Evolutionary conservation across 2,113 vertebrate genomes (phyloP), one percentile per base, ranked within the genome.

Genomic region (Bubo bubo): DNA sequence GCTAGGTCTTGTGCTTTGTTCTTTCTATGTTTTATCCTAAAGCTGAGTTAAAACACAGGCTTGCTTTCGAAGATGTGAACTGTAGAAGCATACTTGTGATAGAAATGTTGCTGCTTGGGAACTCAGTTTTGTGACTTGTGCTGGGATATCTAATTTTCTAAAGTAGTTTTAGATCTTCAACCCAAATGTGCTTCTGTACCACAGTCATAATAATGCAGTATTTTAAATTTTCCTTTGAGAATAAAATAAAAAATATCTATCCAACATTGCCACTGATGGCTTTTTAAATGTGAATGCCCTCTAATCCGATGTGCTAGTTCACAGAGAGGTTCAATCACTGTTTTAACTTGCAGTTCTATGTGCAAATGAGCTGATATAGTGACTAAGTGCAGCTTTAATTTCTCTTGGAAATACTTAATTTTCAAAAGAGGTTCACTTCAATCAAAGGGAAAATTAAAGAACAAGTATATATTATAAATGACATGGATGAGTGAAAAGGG

Each of bases 361-460:
- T 91, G 71, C 86, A 96, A 88, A 76, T 52, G 58, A 80, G 21
- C 67, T 91, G 49, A 88, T 94, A 37, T 1, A 41, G 28, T 72
- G 37, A 63, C 35, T 84, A 72, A 73, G 23, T 88, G 49, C 39
- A 96, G 35, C 8, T 79, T 95, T 97, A 96, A 82, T 87, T 92
- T 74, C 50, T 50, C 70, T 76, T 94, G 53, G 58, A 64, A 88
- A 63, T 88, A 50, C 30, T 86, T 93, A 71, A 89, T 83, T 83
- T 56, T 82, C 0, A 0, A 66, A 84, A 92, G 49, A 72, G 43
- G 5, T 74, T 80, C 14, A 32, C 24, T 70, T 88, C 32, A 63
- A 17, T 86, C 55, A 64, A 77, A 73, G 18, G 19, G 35, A 79
- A 94, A 86, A 56, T 79, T 92, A 53, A 90, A 86, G 27, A 75